Percentiles rank a stretch among this genome's conserved stretches.
These are phyloP conservation scores for Sander lucioperca DNA, from an alignment of 2,113 vertebrate genomes.

Conservation along the genomic window DNA sequence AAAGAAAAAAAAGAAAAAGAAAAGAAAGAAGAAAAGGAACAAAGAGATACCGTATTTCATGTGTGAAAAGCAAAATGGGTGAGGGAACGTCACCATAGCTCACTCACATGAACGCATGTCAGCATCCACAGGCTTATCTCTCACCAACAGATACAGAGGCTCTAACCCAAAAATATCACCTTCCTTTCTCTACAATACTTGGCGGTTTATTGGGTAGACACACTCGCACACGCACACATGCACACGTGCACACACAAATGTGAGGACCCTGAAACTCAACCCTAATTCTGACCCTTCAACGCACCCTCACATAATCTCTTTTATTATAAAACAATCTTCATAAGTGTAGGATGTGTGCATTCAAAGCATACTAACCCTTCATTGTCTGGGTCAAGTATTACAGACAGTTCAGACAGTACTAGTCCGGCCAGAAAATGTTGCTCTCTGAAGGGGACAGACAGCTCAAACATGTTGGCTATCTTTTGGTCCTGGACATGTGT, in stretches of 20 bases:
- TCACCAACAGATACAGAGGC: constrained; percentile 12
- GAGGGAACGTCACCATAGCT: constrained; percentile 1
- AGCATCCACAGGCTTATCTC: constrained; percentile 31
- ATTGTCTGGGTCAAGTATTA: constrained; percentile 96
- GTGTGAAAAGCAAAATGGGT: background rate
- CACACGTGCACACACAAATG: background rate
- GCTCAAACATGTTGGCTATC: constrained; percentile 99
- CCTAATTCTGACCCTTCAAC: background rate
- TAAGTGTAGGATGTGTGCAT: background rate
- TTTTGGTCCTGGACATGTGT: constrained; percentile 98
- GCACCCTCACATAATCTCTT: background rate
- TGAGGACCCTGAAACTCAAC: too few species aligned
- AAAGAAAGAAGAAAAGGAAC: background rate
- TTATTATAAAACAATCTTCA: background rate
- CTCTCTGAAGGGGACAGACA: constrained; percentile 97
- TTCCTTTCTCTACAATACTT: background rate
- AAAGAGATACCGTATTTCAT: background rate
- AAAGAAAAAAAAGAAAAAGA: background rate
- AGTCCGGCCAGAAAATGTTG: constrained; percentile 97
- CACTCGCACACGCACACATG: background rate
- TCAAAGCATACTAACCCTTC: constrained; percentile 89
- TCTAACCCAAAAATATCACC: background rate
- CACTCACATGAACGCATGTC: background rate
- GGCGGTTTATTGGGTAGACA: background rate
- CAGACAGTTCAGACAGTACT: constrained; percentile 93